Percentiles rank a stretch among this genome's conserved stretches.
Conservation (phyloP, 2,888 invertebrate species). For the Apodemia mormo region DNA sequence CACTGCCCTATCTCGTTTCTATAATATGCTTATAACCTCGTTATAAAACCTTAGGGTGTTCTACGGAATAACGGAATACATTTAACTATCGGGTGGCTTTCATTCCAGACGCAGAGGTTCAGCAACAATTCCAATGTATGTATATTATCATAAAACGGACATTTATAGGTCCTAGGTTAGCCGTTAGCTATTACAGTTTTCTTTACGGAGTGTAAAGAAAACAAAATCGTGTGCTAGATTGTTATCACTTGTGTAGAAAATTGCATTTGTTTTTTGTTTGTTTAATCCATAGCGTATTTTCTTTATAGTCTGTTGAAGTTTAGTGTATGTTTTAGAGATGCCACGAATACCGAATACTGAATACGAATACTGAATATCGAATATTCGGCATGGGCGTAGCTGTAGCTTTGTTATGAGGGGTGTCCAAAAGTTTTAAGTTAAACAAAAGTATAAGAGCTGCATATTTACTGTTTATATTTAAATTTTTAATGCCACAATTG, state of each 20-base stretch:
- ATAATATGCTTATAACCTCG: slow-evolving; percentile 5
- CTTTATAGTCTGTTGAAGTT: too few species aligned
- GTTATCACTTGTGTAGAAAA: not conserved
- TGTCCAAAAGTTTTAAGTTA: too few species aligned
- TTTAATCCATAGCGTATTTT: too few species aligned
- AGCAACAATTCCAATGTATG: slow-evolving; percentile 6
- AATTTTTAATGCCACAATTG: too few species aligned
- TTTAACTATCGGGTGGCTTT: not conserved
- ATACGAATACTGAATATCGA: too few species aligned
- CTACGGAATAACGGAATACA: slow-evolving; percentile 9
- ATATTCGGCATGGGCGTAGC: too few species aligned
- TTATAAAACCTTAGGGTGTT: slow-evolving; percentile 4
- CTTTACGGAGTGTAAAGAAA: slow-evolving; percentile 9
- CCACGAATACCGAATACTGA: too few species aligned
- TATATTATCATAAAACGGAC: slow-evolving; percentile 16
- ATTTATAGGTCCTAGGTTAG: slow-evolving; percentile 10
- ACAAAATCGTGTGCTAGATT: not conserved
- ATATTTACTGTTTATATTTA: too few species aligned
- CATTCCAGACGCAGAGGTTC: not conserved
- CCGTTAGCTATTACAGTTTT: slow-evolving; percentile 3
- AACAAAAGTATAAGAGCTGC: too few species aligned
- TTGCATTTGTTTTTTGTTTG: not conserved
- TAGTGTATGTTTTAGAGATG: too few species aligned
- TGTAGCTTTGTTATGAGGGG: too few species aligned
- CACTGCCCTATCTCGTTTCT: slow-evolving; percentile 10